A percentile compares a stretch with the other conserved stretches of the same genome.
phyloP scores from a whole-genome alignment of 2,888 invertebrate species.

The Melanotus villosus region DNA sequence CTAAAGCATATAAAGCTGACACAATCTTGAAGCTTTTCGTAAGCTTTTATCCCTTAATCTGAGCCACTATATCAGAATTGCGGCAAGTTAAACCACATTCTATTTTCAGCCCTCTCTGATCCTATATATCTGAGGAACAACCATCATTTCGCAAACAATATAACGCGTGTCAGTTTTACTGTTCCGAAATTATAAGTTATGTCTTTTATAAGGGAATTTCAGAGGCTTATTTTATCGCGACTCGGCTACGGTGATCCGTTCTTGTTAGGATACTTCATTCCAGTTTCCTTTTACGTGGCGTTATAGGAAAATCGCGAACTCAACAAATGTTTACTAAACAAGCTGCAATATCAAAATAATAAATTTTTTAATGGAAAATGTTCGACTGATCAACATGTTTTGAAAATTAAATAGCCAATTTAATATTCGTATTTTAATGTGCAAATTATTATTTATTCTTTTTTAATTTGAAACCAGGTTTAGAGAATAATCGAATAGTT shows the following conservation, averaged over 20 bases:
- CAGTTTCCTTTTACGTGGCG: slow-evolving; percentile 36
- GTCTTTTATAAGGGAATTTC: slow-evolving; percentile 65
- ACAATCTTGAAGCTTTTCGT: slow-evolving; percentile 35
- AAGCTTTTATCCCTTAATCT: slow-evolving; percentile 39
- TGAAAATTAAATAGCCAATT: no score
- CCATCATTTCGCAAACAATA: slow-evolving; percentile 66
- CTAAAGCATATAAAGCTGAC: slow-evolving; percentile 28
- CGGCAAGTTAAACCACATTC: slow-evolving; percentile 44
- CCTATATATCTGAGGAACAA: slow-evolving; percentile 48
- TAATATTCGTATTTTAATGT: no score
- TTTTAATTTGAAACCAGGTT: no score
- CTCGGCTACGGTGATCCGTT: slow-evolving; percentile 50
- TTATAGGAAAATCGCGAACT: background rate
- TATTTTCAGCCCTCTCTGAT: slow-evolving; percentile 43
- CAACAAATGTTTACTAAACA: background rate
- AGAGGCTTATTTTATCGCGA: slow-evolving; percentile 57
- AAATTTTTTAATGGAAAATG: background rate
- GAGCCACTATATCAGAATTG: slow-evolving; percentile 43
- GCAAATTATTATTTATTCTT: no score
- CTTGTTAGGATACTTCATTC: slow-evolving; percentile 51
- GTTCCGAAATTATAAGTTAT: slow-evolving; percentile 66
- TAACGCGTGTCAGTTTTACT: slow-evolving; percentile 66
- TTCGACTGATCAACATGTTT: no score
- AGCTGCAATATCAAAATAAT: background rate
- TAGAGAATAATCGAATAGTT: no score